Evolutionary conservation across 2,797 vertebrate species (phyloP).

Genomic region (Clarias fuscus): DNA sequence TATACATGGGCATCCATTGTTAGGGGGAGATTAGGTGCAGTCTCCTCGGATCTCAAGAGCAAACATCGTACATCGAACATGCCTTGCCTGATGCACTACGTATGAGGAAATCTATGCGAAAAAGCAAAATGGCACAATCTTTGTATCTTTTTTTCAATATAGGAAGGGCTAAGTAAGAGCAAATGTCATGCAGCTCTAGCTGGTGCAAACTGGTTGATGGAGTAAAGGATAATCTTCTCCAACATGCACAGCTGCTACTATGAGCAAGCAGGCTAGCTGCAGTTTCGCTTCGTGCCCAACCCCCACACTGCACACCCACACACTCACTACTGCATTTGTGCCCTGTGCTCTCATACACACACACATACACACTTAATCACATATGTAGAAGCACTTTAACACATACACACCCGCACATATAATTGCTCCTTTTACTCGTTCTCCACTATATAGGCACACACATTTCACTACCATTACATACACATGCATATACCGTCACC

Average conservation of each 20-base stretch:
- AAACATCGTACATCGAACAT: not conserved
- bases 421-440: not conserved
- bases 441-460: not conserved
- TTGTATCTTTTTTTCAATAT: not conserved
- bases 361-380: not conserved
- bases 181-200: constrained; percentile 19
- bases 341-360: constrained; percentile 5
- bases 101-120: not conserved
- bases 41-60: not conserved
- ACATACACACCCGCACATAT: constrained; percentile 30
- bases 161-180: constrained; percentile 26
- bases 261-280: constrained; percentile 19
- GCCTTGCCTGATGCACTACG: not conserved
- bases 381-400: constrained; percentile 19
- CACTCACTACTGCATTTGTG: constrained; percentile 32
- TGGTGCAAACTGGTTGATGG: constrained; percentile 36
- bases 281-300: constrained; percentile 21
- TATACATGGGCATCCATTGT: too few relatives aligned
- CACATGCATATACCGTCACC: not conserved
- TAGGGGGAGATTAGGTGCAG: too few relatives aligned
- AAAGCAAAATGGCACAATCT: not conserved
- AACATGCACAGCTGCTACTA: constrained; percentile 35
- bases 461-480: constrained; percentile 9
- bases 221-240: constrained; percentile 38
- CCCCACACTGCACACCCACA: constrained; percentile 30